A percentile compares a stretch with the other conserved stretches of the same genome.
Evolutionary conservation across 2,888 invertebrate genomes (phyloP).

Genomic region (Eupsilia transversa): DNA sequence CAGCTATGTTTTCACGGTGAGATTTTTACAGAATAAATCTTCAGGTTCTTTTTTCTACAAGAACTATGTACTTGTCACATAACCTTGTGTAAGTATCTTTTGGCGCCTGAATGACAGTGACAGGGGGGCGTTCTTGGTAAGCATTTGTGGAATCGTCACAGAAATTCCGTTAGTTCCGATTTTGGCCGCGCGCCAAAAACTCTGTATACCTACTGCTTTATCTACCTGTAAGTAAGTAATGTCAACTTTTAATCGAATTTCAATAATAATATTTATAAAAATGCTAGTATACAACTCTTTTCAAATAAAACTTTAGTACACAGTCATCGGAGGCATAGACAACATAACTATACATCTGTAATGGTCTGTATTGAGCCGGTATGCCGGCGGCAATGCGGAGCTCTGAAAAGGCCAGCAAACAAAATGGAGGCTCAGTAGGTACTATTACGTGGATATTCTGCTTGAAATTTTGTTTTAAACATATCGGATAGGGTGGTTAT

Average conservation of each 20-base stretch:
- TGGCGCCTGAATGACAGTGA: no score
- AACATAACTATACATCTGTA: constrained; percentile 18
- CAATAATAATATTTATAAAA: not conserved
- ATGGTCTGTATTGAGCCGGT: constrained; percentile 9
- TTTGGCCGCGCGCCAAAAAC: not conserved
- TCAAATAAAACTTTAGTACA: not conserved
- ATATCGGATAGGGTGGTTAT: not conserved
- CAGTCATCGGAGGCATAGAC: not conserved
- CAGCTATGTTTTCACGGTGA: no score
- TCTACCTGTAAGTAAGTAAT: not conserved
- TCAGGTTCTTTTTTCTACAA: no score
- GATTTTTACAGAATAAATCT: no score
- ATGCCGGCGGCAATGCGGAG: constrained; percentile 24
- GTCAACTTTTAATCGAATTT: not conserved
- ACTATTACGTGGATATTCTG: constrained; percentile 8
- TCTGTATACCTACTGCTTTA: no score
- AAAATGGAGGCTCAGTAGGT: not conserved
- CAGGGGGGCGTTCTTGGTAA: no score
- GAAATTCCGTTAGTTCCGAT: not conserved
- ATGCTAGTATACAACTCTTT: not conserved
- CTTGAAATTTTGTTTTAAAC: constrained; percentile 7
- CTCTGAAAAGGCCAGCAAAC: constrained; percentile 19
- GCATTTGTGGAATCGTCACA: no score
- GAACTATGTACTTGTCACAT: no score
- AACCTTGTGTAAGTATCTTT: no score